phyloP scores from a whole-genome alignment of 2,113 vertebrate species.

The Balaeniceps rex region DNA sequence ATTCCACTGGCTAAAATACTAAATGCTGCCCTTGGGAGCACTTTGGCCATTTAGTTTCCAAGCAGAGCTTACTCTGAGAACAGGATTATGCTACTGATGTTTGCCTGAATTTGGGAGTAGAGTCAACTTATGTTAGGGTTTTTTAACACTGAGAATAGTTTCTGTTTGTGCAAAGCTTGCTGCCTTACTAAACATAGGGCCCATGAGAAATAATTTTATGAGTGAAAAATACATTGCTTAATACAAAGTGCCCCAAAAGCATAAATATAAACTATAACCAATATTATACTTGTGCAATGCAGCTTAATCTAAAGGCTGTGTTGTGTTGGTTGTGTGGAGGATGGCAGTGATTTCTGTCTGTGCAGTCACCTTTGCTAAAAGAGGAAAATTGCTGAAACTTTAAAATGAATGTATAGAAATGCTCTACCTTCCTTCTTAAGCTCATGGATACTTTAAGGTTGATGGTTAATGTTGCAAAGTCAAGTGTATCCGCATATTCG shows the following conservation, averaged over 20 bases:
- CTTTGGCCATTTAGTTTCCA: conserved; percentile 36
- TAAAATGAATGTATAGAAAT: background rate
- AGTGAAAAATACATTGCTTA: background rate
- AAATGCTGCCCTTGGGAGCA: conserved; percentile 38
- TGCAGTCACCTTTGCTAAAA: background rate
- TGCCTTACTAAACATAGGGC: background rate
- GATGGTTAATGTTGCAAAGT: background rate
- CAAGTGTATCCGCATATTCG: background rate
- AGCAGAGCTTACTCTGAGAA: conserved; percentile 5
- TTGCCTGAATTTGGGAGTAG: background rate
- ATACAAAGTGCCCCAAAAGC: background rate
- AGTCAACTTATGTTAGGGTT: background rate
- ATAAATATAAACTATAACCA: background rate
- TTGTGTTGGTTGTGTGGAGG: background rate
- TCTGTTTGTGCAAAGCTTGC: background rate
- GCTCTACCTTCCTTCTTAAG: background rate
- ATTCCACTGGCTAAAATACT: conserved; percentile 35
- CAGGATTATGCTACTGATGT: background rate
- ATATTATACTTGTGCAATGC: background rate
- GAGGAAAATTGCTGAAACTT: background rate
- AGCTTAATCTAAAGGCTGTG: background rate
- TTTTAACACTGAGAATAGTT: background rate
- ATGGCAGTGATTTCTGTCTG: background rate
- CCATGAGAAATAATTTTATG: background rate
- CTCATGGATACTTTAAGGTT: background rate